Percentiles rank a stretch among this genome's conserved stretches.
Conservation (phyloP, 2,888 invertebrate genomes). For the Flexamia atlantica region DNA sequence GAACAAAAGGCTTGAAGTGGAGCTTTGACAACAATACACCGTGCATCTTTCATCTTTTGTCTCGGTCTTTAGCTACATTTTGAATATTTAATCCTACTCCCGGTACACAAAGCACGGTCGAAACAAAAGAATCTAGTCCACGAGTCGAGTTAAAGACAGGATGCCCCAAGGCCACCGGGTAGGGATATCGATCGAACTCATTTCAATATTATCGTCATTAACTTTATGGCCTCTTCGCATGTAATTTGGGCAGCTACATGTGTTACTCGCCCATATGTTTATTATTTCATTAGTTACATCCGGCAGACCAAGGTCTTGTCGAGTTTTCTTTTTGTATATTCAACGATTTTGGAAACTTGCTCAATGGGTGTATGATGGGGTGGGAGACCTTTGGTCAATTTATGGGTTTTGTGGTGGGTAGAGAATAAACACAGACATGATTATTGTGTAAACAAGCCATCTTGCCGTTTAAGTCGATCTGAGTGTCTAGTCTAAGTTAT, state of each 20-base stretch:
- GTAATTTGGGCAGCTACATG: constrained; percentile 18
- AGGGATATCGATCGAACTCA: background rate
- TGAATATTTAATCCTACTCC: constrained; percentile 42
- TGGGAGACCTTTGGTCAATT: no score
- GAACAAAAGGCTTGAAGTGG: constrained; percentile 32
- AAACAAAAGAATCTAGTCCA: constrained; percentile 28
- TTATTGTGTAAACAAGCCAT: no score
- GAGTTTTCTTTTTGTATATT: background rate
- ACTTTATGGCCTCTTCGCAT: background rate
- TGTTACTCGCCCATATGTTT: background rate
- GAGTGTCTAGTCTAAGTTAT: no score
- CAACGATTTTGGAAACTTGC: constrained; percentile 19
- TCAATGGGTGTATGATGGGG: background rate
- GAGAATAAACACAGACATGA: no score
- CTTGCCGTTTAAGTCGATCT: no score
- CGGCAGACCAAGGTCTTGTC: background rate
- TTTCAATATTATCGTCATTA: constrained; percentile 29
- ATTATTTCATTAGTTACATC: constrained; percentile 33
- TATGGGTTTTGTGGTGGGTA: no score
- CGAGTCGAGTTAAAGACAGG: background rate
- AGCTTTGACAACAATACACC: constrained; percentile 43
- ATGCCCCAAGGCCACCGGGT: background rate
- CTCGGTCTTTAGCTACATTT: constrained; percentile 43
- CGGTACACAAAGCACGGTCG: background rate
- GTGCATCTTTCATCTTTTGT: constrained; percentile 41